A percentile compares a stretch with the other conserved stretches of the same genome.
phyloP scores from a whole-genome alignment of 2,888 invertebrate species.

The Heliconius erato region DNA sequence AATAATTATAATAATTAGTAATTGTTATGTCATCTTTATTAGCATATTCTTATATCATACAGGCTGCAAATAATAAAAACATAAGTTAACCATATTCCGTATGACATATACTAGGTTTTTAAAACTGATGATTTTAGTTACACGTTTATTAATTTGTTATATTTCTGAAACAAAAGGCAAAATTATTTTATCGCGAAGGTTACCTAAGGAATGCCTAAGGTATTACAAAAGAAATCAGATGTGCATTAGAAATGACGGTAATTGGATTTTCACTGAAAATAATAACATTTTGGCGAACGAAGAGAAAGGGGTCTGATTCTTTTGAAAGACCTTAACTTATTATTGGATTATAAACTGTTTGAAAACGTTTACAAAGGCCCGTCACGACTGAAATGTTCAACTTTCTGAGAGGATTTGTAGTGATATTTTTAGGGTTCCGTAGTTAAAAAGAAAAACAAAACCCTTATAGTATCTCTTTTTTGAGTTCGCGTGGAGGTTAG shows the following conservation, averaged over 20 bases:
- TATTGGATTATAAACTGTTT: conserved; percentile 47
- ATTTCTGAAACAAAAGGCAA: not conserved
- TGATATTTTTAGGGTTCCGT: not conserved
- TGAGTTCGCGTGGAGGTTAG: too few species aligned
- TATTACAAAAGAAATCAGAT: conserved; percentile 43
- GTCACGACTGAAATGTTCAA: conserved; percentile 16
- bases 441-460: too few species aligned
- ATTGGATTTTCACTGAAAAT: conserved; percentile 50
- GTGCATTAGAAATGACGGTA: conserved; percentile 43
- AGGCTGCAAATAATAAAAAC: too few species aligned
- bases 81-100: too few species aligned
- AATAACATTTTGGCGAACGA: conserved; percentile 40
- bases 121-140: not conserved
- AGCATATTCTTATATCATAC: too few species aligned
- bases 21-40: too few species aligned
- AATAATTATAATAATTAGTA: too few species aligned
- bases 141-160: not conserved
- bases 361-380: conserved; percentile 43
- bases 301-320: conserved; percentile 42
- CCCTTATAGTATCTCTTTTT: too few species aligned
- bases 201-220: conserved; percentile 54
- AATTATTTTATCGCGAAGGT: not conserved
- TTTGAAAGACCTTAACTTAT: conserved; percentile 47
- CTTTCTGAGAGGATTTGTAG: conserved; percentile 1
- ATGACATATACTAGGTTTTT: too few species aligned